Evolutionary conservation across 2,797 vertebrate genomes (phyloP).

Genomic region (Tarsius wallacei): DNA sequence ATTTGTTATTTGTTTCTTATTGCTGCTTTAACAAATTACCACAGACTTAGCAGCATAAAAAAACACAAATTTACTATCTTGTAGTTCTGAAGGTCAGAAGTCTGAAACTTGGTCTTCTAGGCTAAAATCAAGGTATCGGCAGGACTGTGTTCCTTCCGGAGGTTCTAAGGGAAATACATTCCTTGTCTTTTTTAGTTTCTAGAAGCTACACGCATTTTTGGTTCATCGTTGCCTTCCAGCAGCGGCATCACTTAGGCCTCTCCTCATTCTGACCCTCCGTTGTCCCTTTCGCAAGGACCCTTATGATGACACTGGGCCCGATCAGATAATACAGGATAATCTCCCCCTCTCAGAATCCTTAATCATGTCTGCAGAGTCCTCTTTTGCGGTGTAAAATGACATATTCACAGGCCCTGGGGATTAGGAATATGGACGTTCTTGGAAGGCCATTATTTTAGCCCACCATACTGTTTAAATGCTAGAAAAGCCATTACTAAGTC

Average conservation of each 20-base stretch:
- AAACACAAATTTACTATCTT: background rate
- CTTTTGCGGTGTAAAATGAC: background rate
- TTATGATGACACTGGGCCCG: background rate
- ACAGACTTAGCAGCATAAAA: background rate
- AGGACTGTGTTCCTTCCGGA: background rate
- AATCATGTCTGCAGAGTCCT: background rate
- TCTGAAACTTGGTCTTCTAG: background rate
- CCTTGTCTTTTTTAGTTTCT: background rate
- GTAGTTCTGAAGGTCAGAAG: background rate
- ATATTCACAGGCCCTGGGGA: background rate
- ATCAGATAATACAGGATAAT: background rate
- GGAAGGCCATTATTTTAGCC: background rate
- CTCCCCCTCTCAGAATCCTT: background rate
- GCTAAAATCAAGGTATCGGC: background rate
- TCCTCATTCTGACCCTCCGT: background rate
- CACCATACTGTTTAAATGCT: background rate
- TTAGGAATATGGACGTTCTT: background rate
- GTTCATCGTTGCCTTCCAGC: background rate
- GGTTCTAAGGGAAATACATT: background rate
- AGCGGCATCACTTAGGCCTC: background rate
- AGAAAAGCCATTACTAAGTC: slow-evolving; percentile 21
- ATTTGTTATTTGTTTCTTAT: background rate
- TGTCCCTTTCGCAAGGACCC: background rate
- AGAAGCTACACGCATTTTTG: background rate
- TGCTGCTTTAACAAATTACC: background rate